Conservation (phyloP, 1,140 invertebrate species). For the Pseudobourletiella spinata region DNA sequence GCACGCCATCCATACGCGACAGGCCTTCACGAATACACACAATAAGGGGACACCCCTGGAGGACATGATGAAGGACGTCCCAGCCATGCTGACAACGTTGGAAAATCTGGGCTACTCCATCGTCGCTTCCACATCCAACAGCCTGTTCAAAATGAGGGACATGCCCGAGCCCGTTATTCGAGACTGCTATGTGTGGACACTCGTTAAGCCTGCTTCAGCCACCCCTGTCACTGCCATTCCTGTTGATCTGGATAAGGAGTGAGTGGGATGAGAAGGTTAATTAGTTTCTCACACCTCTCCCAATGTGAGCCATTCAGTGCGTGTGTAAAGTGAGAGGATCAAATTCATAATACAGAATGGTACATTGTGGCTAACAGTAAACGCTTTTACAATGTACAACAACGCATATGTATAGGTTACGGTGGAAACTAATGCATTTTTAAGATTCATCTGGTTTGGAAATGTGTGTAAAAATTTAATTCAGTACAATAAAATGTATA, state of each 20-base stretch:
- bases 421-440: too few species aligned
- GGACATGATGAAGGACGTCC: conserved; percentile 7
- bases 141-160: conserved; percentile 4
- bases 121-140: neutral
- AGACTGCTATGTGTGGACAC: conserved; percentile 1
- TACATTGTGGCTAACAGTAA: neutral
- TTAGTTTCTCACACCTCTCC: too few species aligned
- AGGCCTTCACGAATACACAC: conserved; percentile 4
- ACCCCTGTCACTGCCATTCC: neutral
- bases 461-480: too few species aligned
- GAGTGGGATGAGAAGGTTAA: too few species aligned
- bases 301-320: too few species aligned
- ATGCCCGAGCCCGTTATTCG: neutral
- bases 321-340: too few species aligned
- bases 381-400: too few species aligned
- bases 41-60: conserved; percentile 5
- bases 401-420: too few species aligned
- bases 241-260: too few species aligned
- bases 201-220: neutral
- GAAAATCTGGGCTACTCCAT: neutral
- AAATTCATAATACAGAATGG: too few species aligned
- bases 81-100: neutral
- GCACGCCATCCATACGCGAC: neutral
- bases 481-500: too few species aligned
- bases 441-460: too few species aligned